A percentile compares a stretch with the other conserved stretches of the same genome.
Evolutionary conservation across 2,888 invertebrate genomes (phyloP).

Genomic region (Nephrotoma guestfalica): DNA sequence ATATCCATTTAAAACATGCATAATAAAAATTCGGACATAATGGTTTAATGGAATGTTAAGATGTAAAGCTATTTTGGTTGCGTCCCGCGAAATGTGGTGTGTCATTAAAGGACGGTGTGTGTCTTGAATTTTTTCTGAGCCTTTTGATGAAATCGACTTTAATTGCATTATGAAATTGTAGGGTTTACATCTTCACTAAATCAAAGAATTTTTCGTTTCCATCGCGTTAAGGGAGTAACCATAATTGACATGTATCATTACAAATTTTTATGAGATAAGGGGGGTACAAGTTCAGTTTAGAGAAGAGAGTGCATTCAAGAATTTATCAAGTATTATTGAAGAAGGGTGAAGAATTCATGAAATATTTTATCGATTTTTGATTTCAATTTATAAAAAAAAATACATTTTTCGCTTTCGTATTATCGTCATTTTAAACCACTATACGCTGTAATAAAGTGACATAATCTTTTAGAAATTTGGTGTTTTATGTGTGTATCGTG

Average conservation of each 20-base stretch:
- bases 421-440: background rate
- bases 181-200: background rate
- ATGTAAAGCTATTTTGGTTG: background rate
- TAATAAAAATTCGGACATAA: background rate
- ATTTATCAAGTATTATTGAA: background rate
- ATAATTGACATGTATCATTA: background rate
- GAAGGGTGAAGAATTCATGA: background rate
- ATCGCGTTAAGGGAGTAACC: background rate
- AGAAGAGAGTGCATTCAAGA: background rate
- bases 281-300: background rate
- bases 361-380: background rate
- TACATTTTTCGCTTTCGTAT: background rate
- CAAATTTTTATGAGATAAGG: background rate
- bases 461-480: background rate
- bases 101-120: background rate
- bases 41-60: background rate
- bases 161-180: background rate
- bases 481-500: background rate
- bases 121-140: background rate
- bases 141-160: background rate
- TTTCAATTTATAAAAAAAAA: background rate
- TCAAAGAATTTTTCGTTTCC: background rate
- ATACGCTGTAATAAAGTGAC: background rate
- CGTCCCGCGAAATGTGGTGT: background rate
- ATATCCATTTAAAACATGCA: background rate